A percentile compares a stretch with the other conserved stretches of the same genome.
Conservation (phyloP, 2,797 vertebrate genomes). For the Molossus alvarezi region DNA sequence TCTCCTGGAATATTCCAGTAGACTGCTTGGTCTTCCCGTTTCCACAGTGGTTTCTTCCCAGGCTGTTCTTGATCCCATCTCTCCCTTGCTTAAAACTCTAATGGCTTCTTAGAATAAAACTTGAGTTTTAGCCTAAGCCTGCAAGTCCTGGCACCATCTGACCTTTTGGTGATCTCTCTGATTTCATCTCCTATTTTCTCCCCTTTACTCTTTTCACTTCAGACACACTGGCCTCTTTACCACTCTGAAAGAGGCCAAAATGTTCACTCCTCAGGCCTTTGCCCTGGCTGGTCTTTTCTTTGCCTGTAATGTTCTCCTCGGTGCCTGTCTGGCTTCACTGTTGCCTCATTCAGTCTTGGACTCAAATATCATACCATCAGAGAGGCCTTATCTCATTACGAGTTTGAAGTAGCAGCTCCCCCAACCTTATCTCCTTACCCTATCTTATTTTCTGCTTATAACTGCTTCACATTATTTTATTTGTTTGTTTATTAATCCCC, state of each 20-base stretch:
- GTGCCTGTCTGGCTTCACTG: background rate
- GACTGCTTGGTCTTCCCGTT: background rate
- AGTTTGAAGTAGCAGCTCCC: background rate
- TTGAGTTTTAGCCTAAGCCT: background rate
- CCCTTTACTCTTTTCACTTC: background rate
- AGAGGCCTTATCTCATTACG: background rate
- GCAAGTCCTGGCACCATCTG: background rate
- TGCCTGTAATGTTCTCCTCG: background rate
- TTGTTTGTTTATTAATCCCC: background rate
- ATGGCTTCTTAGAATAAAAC: constrained; percentile 27
- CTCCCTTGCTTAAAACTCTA: constrained; percentile 32
- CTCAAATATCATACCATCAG: background rate
- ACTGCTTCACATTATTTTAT: background rate
- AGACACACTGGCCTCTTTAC: background rate
- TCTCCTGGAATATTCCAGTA: background rate
- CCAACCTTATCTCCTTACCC: background rate
- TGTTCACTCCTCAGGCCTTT: background rate
- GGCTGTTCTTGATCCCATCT: background rate
- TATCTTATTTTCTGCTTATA: background rate
- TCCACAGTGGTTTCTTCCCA: background rate
- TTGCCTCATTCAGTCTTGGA: background rate
- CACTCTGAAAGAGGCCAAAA: background rate
- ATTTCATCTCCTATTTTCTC: background rate
- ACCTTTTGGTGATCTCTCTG: background rate
- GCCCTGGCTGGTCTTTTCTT: background rate